Evolutionary conservation across 1,140 invertebrate genomes (phyloP).

Genomic region (Apis dorsata): DNA sequence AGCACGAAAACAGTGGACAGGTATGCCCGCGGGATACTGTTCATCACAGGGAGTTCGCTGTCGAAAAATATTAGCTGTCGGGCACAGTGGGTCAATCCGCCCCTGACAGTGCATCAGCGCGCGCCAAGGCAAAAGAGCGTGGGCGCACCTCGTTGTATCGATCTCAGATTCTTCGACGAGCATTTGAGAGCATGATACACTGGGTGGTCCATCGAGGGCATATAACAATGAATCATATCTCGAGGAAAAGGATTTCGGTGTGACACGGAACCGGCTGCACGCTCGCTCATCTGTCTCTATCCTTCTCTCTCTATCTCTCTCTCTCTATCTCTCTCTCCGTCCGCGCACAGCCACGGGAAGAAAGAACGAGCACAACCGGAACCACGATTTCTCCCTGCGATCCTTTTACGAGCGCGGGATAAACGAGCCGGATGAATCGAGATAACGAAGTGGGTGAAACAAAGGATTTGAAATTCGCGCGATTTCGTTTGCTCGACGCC

Average conservation of each 20-base stretch:
- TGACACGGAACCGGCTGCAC: constrained; percentile 57
- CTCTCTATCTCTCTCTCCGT: not conserved
- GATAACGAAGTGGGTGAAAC: constrained; percentile 33
- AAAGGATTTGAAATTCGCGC: constrained; percentile 31
- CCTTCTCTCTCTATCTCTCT: not conserved
- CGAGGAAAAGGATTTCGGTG: constrained; percentile 66
- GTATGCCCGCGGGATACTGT: constrained; percentile 21
- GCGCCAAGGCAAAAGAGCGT: constrained; percentile 65
- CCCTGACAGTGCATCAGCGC: constrained; percentile 58
- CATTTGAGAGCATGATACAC: constrained; percentile 72
- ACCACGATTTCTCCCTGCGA: constrained; percentile 46
- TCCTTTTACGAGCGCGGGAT: constrained; percentile 48
- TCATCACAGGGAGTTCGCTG: constrained; percentile 2
- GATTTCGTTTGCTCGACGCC: not conserved
- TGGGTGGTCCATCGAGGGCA: constrained; percentile 75
- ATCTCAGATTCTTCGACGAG: constrained; percentile 74
- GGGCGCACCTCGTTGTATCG: constrained; percentile 74
- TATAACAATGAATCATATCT: constrained; percentile 75
- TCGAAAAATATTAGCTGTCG: constrained; percentile 45
- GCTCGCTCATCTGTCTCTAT: not conserved
- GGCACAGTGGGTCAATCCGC: constrained; percentile 58
- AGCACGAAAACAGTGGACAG: not conserved
- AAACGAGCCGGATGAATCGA: constrained; percentile 49
- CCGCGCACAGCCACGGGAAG: constrained; percentile 24
- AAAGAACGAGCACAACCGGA: constrained; percentile 55